Conservation (phyloP, 2,888 invertebrate genomes). For the Aporophyla nigra region DNA sequence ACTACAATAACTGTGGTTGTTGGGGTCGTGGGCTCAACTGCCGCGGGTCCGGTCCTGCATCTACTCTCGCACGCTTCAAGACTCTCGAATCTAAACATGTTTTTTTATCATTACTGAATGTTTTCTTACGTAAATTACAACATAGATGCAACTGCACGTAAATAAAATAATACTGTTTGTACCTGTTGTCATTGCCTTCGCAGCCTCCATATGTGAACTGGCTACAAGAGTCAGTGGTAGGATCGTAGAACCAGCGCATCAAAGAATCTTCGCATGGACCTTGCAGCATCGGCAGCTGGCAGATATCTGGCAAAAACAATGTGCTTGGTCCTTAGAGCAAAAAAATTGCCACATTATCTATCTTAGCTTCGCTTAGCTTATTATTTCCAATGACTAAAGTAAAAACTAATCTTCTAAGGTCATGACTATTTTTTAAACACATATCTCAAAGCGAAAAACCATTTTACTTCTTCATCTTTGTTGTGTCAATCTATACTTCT, state of each 20-base stretch:
- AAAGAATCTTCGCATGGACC: constrained; percentile 93
- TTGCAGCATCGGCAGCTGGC: constrained; percentile 92
- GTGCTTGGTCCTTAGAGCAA: background rate
- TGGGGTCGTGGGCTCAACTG: constrained; percentile 64
- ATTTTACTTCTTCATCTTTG: no score
- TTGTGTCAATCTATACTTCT: no score
- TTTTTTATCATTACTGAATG: background rate
- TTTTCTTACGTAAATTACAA: background rate
- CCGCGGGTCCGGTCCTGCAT: constrained; percentile 82
- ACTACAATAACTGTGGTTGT: constrained; percentile 54
- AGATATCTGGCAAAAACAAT: constrained; percentile 90
- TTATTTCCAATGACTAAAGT: no score
- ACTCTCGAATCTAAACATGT: constrained; percentile 91
- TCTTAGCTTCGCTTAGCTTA: background rate
- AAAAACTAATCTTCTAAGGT: no score
- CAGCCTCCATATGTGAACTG: constrained; percentile 97
- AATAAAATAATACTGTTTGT: constrained; percentile 67
- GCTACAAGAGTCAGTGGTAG: constrained; percentile 92
- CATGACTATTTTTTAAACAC: no score
- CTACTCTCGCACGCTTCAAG: constrained; percentile 91
- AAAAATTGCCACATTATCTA: background rate
- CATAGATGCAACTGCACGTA: background rate
- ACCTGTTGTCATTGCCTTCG: constrained; percentile 97
- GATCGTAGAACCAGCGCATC: constrained; percentile 94
- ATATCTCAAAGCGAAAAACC: no score